Evolutionary conservation across 2,113 vertebrate species (phyloP), one percentile per base, ranked within the genome.

Genomic region (Stigmatopora nigra): DNA sequence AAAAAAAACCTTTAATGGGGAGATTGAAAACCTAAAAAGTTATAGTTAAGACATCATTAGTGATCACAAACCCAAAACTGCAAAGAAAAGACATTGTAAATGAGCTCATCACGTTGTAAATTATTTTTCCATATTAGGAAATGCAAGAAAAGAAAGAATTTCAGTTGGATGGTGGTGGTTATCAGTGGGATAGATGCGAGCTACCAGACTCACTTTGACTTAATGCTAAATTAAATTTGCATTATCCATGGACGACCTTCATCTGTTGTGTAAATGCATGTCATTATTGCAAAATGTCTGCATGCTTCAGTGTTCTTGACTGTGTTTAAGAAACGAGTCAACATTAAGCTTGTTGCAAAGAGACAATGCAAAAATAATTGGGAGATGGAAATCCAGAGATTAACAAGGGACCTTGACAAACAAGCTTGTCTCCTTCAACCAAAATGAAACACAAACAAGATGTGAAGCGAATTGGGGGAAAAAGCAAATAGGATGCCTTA

Each of bases 351-450:
- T 78, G 56, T 41, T 56, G 63, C n/a, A 66, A 80, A 61, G 9
- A 72, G 47, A 61, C 19, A 41, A 73, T 55, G 52, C 57, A 67
- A 73, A 64, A 64, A 66, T 71, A 66, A 77, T 68, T 71, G 12
- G 67, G n/a, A 36, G 7, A 59, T 46, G 47, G 49, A 72, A 70
- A 60, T 44, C 25, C n/a, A 66, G 51, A 69, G 38, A 64, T 45
- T 20, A 66, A 65, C 47, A 48, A 45, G 14, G 56, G 71, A 63
- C 67, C 31, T 73, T 69, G 69, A 73, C 56, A 65, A 56, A 70
- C 22, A 61, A 46, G 60, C 12, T 17, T 1, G 1, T 31, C 31
- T 76, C 17, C 49, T 75, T 73, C 61, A 65, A 22, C 51, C 25
- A 13, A 64, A 49, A 58, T 31, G 60, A 51, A 51, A 35, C 36